phyloP scores from a whole-genome alignment of 2,113 vertebrate genomes.

The Felis chaus region DNA sequence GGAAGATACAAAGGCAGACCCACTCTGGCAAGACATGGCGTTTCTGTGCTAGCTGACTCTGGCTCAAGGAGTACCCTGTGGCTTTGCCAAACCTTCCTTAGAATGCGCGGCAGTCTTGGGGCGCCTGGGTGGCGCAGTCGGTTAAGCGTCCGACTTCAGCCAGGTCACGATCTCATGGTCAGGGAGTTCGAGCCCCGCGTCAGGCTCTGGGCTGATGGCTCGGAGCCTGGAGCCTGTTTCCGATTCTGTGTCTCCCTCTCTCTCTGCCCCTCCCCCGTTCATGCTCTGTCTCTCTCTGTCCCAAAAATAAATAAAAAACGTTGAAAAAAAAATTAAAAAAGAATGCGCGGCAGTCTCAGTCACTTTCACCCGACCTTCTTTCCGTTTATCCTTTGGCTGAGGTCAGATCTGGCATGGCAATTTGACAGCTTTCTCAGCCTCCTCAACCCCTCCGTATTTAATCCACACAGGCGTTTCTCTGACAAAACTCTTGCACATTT shows the following conservation, averaged over 20 bases:
- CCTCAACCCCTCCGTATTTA: neutral
- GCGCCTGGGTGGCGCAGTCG: no score
- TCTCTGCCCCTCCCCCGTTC: no score
- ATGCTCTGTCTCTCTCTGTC: no score
- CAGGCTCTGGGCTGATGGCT: no score
- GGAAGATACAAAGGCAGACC: neutral
- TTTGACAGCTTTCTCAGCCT: neutral
- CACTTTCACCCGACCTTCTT: neutral
- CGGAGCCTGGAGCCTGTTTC: no score
- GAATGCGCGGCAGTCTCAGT: neutral
- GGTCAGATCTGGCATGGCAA: neutral
- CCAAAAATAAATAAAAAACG: no score
- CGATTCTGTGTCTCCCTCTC: no score
- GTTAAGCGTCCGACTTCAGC: no score
- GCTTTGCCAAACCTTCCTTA: neutral
- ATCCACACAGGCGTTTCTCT: neutral
- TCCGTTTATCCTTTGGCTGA: neutral
- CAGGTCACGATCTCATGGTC: no score
- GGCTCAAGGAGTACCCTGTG: neutral
- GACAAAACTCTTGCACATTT: neutral
- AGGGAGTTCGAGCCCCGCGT: no score
- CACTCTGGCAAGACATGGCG: neutral
- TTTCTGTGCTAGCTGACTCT: neutral
- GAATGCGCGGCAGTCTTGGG: neutral
- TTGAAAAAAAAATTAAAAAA: no score